Evolutionary conservation across 2,888 invertebrate species (phyloP), one percentile per base, ranked within the genome.

Genomic region (Chloromyia formosa): DNA sequence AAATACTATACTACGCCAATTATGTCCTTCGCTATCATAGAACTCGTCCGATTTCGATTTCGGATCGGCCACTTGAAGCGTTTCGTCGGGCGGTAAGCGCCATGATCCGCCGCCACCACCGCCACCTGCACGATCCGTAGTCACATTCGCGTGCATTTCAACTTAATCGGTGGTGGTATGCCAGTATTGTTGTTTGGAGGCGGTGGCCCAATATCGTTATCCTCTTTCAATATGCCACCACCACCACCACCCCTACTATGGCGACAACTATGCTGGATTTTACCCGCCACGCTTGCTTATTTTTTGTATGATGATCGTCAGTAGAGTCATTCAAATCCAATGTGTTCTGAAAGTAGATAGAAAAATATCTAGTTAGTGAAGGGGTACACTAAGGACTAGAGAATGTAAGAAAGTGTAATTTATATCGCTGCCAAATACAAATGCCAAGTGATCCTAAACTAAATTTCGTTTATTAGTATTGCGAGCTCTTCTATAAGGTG

Each of bases 41-140:
- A 89, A 88, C 85, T 94, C 90, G 85, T 94, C 93, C 87, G 90
- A 90, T 84, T 91, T 90, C 87, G 94, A 89, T 87, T 94, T 92
- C 84, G 93, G 92, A 89, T 94, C 94, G 87, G 92, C 93, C 86
- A 95, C 94, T 88, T 94, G 94, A 81, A 95, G 90, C 81, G 94
- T 94, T 89, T 95, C 94, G 89, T 95, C 95, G 84, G 94, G 94
- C 87, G 94, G 94, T 87, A 94, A 90, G 87, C 94, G 92, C 95
- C 95, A 95, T 86, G 94, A 93, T 86, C 89, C 88, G 80, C 87
- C 87, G 84, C 87, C 87, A 86, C 87, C 66, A 22, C 66, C 66
- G 86, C 87, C 87, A 74, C 82, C 81, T 86, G 89, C 93, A 87
- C 93, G 92, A 89, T 94, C 94, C 86, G 93, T 89, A 88, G 91